A percentile compares a stretch with the other conserved stretches of the same genome.
phyloP scores from a whole-genome alignment of 1,140 invertebrate species.

The Anastrepha ludens region DNA sequence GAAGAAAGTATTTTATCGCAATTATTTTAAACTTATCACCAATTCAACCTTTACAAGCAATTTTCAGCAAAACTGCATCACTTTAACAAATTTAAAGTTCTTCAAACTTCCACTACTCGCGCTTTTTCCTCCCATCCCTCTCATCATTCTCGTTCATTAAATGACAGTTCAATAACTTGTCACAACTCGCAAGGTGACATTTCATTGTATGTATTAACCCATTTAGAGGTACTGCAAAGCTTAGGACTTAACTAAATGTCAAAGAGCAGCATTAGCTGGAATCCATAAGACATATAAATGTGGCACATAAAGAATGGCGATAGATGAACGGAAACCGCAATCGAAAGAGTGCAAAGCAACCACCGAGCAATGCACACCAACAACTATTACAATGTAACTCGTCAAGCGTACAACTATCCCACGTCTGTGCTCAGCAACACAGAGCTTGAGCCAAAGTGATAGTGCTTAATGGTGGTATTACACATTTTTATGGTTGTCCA shows the following conservation, averaged over 20 bases:
- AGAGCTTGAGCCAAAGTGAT: constrained; percentile 7
- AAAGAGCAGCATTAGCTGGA: not conserved
- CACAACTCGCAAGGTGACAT: not conserved
- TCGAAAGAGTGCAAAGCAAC: not conserved
- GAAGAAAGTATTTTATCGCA: too few species aligned
- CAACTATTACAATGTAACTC: not conserved
- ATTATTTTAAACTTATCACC: too few species aligned
- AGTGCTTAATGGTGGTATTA: constrained; percentile 20
- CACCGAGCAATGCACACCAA: not conserved
- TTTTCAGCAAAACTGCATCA: too few species aligned
- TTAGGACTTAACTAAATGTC: not conserved
- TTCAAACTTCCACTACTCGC: too few species aligned
- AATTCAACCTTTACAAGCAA: too few species aligned
- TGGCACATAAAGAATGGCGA: not conserved
- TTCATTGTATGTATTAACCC: not conserved
- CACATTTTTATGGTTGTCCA: constrained; percentile 43
- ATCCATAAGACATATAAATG: constrained; percentile 38
- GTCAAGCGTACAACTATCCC: constrained; percentile 17
- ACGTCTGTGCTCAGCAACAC: not conserved
- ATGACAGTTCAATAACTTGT: constrained; percentile 4
- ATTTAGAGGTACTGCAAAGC: not conserved
- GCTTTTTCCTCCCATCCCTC: too few species aligned
- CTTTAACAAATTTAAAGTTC: too few species aligned
- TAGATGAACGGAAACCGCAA: constrained; percentile 25
- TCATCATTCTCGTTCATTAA: not conserved